Conservation (phyloP, 2,888 invertebrate genomes). For the Parnassius orleans region DNA sequence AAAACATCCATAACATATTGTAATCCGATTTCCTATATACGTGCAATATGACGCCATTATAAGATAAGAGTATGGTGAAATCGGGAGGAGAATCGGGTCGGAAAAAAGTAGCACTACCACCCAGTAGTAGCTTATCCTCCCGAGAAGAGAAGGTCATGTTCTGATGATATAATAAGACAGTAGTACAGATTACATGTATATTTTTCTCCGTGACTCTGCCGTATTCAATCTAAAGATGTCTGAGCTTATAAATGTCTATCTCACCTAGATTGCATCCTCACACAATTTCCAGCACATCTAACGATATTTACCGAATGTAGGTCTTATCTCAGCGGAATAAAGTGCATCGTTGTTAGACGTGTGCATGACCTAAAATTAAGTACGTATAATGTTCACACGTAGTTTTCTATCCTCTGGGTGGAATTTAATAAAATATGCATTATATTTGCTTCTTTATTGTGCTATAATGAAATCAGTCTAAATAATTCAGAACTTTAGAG, state of each 20-base stretch:
- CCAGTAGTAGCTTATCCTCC: no score
- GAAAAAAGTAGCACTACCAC: no score
- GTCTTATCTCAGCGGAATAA: neutral
- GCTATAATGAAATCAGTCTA: no score
- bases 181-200: no score
- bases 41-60: no score
- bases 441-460: neutral
- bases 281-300: constrained; percentile 12
- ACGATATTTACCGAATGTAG: neutral
- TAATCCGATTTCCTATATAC: no score
- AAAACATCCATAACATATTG: no score
- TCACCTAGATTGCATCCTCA: constrained; percentile 20
- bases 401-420: constrained; percentile 2
- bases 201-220: neutral
- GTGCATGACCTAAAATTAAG: constrained; percentile 7
- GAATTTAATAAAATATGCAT: constrained; percentile 9
- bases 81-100: no score
- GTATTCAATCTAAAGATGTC: constrained; percentile 8
- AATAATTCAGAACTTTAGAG: no score
- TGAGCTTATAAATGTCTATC: constrained; percentile 18
- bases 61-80: no score
- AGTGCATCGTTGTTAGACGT: neutral
- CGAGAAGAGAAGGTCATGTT: no score
- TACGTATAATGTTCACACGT: constrained; percentile 6
- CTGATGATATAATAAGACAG: no score